Percentiles rank a stretch among this genome's conserved stretches.
phyloP scores from a whole-genome alignment of 2,888 invertebrate species.

The Plebejus anna region DNA sequence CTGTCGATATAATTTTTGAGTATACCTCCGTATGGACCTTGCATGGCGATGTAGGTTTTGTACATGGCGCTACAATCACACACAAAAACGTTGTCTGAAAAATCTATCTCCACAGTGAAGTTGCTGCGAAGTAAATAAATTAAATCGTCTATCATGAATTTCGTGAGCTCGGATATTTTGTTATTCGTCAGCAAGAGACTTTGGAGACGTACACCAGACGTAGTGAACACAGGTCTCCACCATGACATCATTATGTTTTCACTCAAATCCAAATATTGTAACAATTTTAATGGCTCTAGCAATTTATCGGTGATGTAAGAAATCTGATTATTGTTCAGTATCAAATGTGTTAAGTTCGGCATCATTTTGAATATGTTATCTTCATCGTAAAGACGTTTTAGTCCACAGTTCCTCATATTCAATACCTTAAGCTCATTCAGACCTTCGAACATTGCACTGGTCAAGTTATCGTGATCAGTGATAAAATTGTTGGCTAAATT shows the following conservation, averaged over 20 bases:
- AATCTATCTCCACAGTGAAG: conserved; percentile 56
- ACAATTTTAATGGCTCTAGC: conserved; percentile 61
- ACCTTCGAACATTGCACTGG: conserved; percentile 66
- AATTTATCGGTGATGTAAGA: conserved; percentile 61
- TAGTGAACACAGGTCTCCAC: conserved; percentile 73
- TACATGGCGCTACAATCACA: conserved; percentile 77
- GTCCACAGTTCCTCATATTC: conserved; percentile 72
- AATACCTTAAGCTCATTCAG: conserved; percentile 70
- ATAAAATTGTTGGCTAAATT: conserved; percentile 79
- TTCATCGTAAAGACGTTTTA: conserved; percentile 61
- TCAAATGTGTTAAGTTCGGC: conserved; percentile 71
- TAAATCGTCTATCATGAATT: conserved; percentile 79
- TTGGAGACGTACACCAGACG: conserved; percentile 60
- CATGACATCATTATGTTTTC: conserved; percentile 75
- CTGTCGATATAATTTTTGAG: conserved; percentile 55
- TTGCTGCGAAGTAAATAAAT: conserved; percentile 61
- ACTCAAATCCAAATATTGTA: conserved; percentile 73
- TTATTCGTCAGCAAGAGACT: conserved; percentile 71
- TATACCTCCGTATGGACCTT: conserved; percentile 54
- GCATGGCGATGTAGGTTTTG: conserved; percentile 62
- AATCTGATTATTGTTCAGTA: conserved; percentile 72
- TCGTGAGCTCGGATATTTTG: conserved; percentile 77
- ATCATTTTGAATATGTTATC: conserved; percentile 74
- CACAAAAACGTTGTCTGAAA: conserved; percentile 75
- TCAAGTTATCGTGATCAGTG: conserved; percentile 60